Evolutionary conservation across 2,113 vertebrate species (phyloP).

Genomic region (Tricholaema leucomelas): DNA sequence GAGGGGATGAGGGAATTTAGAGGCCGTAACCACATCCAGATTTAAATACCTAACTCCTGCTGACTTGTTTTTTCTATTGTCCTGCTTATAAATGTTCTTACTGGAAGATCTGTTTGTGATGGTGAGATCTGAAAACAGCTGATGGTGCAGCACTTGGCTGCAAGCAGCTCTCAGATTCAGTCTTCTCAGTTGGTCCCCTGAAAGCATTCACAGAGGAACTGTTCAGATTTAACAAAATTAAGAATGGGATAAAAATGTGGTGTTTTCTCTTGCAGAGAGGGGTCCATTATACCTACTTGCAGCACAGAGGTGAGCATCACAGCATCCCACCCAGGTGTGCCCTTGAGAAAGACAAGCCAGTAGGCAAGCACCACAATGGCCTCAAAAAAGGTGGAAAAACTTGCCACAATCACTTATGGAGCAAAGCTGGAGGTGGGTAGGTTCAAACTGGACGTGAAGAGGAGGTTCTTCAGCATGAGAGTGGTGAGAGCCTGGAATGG

Average conservation of each 20-base stretch:
- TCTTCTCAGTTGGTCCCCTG: background rate
- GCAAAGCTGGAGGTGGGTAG: no score
- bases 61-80: background rate
- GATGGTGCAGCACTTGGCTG: background rate
- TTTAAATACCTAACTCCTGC: background rate
- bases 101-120: background rate
- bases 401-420: no score
- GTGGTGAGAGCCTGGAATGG: no score
- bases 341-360: background rate
- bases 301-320: background rate
- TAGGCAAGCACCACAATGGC: rapidly evolving
- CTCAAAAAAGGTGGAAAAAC: background rate
- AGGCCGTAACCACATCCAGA: background rate
- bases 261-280: rapidly evolving
- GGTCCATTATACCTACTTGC: background rate
- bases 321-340: background rate
- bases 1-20: background rate
- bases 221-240: background rate
- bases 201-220: background rate
- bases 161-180: background rate
- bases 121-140: background rate
- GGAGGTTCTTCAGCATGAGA: no score
- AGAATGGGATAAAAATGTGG: background rate
- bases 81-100: background rate
- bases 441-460: no score